Evolutionary conservation across 2,888 invertebrate genomes (phyloP).

Genomic region (Brachyptera putata): DNA sequence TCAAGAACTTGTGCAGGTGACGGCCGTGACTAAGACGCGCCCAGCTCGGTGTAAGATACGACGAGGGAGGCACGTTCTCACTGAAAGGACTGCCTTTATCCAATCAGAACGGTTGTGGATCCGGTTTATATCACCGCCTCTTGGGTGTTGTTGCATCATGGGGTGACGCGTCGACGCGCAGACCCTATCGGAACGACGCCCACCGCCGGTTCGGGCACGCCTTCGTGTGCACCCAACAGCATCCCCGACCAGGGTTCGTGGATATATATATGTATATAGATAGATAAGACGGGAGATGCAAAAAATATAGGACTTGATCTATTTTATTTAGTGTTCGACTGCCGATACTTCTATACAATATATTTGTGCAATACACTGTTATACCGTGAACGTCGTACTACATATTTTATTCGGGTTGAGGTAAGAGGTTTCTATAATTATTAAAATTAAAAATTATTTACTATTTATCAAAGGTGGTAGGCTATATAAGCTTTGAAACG

Average conservation of each 20-base stretch:
- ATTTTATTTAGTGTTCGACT: constrained; percentile 1
- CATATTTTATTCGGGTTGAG: too few relatives aligned
- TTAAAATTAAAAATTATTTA: too few relatives aligned
- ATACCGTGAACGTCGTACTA: too few relatives aligned
- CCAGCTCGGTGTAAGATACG: too few relatives aligned
- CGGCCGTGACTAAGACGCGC: too few relatives aligned
- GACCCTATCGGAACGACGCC: constrained; percentile 6
- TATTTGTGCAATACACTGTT: too few relatives aligned
- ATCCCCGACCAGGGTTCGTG: neutral
- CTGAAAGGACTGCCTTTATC: constrained; percentile 1
- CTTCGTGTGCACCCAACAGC: neutral
- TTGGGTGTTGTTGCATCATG: neutral
- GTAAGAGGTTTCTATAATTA: too few relatives aligned
- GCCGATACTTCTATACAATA: too few relatives aligned
- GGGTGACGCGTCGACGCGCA: constrained; percentile 9
- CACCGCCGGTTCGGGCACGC: neutral
- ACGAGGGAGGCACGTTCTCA: neutral
- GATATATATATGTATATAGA: too few relatives aligned
- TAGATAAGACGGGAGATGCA: neutral
- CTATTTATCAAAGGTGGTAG: too few relatives aligned
- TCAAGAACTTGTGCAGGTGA: neutral
- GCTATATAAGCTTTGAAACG: too few relatives aligned
- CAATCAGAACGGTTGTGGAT: neutral
- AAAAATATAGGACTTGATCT: neutral
- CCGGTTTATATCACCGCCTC: constrained; percentile 7